A percentile compares a stretch with the other conserved stretches of the same genome.
Conservation (phyloP, 2,888 invertebrate species). For the Plebejus argus region DNA sequence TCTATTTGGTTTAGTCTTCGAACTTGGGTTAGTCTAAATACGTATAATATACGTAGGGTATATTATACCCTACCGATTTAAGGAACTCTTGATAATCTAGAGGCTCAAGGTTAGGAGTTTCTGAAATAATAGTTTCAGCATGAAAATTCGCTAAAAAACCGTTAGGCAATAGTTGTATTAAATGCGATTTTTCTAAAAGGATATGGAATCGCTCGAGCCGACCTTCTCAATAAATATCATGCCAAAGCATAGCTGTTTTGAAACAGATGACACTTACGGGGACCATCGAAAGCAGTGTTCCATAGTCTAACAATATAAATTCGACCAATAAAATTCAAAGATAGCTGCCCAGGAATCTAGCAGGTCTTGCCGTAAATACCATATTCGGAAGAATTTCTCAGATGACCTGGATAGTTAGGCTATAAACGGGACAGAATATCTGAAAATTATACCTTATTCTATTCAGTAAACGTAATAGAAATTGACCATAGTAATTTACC, state of each 20-base stretch:
- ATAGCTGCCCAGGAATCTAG: neutral
- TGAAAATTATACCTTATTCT: constrained; percentile 1
- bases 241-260: neutral
- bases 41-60: too few species aligned
- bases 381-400: constrained; percentile 27
- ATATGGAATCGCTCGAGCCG: neutral
- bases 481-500: neutral
- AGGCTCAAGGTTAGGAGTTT: too few species aligned
- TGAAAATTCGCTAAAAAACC: neutral
- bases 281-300: neutral
- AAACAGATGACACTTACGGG: too few species aligned
- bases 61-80: too few species aligned
- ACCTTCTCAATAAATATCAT: neutral
- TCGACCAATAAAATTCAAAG: neutral
- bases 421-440: constrained; percentile 36
- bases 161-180: neutral
- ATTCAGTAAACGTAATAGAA: neutral
- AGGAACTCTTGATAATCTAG: too few species aligned
- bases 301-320: neutral
- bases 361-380: constrained; percentile 9
- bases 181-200: neutral
- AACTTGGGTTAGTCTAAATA: neutral
- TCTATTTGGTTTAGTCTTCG: neutral
- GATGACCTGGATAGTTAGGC: constrained; percentile 43
- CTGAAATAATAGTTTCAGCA: too few species aligned